Conservation (phyloP, 2,113 vertebrate genomes). For the Atrichornis clamosus region DNA sequence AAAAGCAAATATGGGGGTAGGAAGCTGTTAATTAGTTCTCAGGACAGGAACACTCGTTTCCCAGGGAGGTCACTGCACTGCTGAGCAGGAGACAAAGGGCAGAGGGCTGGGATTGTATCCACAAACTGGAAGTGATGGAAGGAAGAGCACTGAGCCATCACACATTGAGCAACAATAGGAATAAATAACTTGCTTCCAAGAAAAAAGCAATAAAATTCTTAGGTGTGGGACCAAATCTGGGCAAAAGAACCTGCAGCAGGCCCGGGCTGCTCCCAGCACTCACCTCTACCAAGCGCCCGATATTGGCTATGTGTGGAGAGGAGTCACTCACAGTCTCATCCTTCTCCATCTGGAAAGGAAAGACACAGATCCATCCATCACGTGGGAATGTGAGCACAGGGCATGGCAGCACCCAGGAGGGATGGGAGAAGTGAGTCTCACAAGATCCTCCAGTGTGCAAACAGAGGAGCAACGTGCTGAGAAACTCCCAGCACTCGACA, state of each 20-base stretch:
- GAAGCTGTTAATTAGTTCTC: neutral
- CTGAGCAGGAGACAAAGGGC: neutral
- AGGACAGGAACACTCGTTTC: neutral
- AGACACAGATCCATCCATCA: neutral
- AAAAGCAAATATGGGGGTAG: rapidly evolving
- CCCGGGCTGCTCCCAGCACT: neutral
- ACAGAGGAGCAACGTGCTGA: rapidly evolving
- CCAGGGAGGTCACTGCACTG: neutral
- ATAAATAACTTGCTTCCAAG: neutral
- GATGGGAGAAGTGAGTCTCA: neutral
- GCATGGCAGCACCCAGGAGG: neutral
- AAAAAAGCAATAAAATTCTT: neutral
- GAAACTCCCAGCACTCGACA: rapidly evolving
- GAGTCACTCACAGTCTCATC: conserved; percentile 94
- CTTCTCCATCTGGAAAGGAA: conserved; percentile 87
- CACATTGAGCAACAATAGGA: rapidly evolving
- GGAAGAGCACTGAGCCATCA: neutral
- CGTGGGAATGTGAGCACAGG: rapidly evolving
- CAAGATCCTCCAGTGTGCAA: neutral
- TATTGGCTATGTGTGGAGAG: conserved; percentile 97
- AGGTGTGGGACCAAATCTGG: rapidly evolving
- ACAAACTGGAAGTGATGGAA: neutral
- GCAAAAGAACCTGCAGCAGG: neutral
- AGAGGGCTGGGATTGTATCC: neutral
- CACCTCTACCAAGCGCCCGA: conserved; percentile 96